Evolutionary conservation across 2,888 invertebrate genomes (phyloP).

Genomic region (Petrolisthes cinctipes): DNA sequence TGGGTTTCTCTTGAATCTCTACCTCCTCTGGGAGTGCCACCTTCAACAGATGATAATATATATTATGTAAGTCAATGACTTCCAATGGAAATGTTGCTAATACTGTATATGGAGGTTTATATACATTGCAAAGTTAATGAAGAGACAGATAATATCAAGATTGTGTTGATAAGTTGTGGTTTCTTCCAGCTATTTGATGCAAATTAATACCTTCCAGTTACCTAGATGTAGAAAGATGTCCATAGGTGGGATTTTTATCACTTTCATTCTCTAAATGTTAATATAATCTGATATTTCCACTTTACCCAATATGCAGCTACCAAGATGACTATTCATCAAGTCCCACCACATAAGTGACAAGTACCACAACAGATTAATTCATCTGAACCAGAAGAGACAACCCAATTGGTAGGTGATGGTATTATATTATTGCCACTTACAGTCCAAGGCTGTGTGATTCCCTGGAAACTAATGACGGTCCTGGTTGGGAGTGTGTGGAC

Average conservation of each 20-base stretch:
- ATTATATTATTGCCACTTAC: conserved; percentile 5
- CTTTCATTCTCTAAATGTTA: too few relatives aligned
- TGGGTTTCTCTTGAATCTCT: neutral
- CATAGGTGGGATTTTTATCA: too few relatives aligned
- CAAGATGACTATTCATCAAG: too few relatives aligned
- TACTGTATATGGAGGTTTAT: too few relatives aligned
- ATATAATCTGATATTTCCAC: too few relatives aligned
- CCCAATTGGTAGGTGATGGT: neutral
- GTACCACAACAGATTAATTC: too few relatives aligned
- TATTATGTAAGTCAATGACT: neutral
- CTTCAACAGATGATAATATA: neutral
- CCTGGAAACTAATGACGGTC: conserved; percentile 37
- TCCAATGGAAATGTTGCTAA: too few relatives aligned
- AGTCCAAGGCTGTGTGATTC: conserved; percentile 23
- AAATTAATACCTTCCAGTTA: neutral
- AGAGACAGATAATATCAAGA: too few relatives aligned
- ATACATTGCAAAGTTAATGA: too few relatives aligned
- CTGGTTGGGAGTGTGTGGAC: neutral
- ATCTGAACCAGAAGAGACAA: neutral
- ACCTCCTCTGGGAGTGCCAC: neutral
- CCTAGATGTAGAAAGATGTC: neutral
- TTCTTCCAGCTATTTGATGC: neutral
- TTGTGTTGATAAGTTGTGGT: too few relatives aligned
- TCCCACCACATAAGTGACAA: too few relatives aligned
- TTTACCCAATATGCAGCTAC: too few relatives aligned